phyloP scores from a whole-genome alignment of 2,797 vertebrate species.

The Urosaurus nigricauda region DNA sequence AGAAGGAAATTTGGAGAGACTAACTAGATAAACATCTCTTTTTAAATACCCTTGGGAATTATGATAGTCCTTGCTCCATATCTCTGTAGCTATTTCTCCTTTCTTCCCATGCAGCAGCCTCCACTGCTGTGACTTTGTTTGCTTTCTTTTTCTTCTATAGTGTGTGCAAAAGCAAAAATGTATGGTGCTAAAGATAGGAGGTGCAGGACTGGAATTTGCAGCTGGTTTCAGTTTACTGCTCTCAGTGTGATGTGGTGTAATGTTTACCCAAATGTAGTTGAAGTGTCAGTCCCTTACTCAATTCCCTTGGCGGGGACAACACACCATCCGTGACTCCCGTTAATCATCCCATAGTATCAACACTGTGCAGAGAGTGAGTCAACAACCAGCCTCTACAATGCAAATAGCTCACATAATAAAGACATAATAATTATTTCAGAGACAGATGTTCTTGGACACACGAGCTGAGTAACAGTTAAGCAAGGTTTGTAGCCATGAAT shows the following conservation, averaged over 20 bases:
- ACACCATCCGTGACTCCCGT: slow-evolving; percentile 61
- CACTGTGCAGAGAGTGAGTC: slow-evolving; percentile 38
- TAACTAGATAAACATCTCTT: neutral
- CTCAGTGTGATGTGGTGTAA: neutral
- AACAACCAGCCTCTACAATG: slow-evolving; percentile 64
- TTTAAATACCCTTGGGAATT: neutral
- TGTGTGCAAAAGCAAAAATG: neutral
- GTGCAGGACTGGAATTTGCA: neutral
- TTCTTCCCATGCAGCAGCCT: neutral
- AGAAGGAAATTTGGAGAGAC: no score
- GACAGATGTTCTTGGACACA: neutral
- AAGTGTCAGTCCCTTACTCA: neutral
- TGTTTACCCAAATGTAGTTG: neutral
- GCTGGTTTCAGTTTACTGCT: slow-evolving; percentile 6
- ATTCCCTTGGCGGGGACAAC: neutral
- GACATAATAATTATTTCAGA: slow-evolving; percentile 20
- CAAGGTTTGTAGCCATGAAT: neutral
- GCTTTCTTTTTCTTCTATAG: neutral
- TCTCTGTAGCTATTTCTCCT: neutral
- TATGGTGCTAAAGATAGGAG: neutral
- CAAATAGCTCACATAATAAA: slow-evolving; percentile 60
- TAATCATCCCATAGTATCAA: slow-evolving; percentile 74
- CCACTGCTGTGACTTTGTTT: neutral
- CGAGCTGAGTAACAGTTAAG: neutral
- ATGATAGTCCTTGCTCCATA: neutral